Conservation (phyloP, 2,797 vertebrate genomes). For the Chrosomus eos region DNA sequence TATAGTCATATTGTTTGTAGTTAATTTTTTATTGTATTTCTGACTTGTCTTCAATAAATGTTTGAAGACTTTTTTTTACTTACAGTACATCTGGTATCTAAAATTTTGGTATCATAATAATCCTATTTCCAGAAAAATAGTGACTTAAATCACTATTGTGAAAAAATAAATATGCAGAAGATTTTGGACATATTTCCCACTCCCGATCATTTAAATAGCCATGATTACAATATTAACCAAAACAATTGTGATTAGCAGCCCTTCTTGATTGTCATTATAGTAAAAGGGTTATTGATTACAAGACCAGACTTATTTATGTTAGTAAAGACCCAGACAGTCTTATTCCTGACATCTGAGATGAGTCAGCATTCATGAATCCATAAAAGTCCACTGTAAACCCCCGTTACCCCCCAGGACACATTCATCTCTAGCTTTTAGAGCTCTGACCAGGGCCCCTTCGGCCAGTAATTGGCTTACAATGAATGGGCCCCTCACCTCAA, state of each 20-base stretch:
- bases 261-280: background rate
- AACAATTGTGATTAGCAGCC: background rate
- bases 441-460: constrained; percentile 64
- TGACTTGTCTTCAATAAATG: background rate
- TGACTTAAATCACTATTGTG: no score
- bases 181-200: background rate
- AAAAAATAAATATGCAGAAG: no score
- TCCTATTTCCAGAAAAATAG: background rate
- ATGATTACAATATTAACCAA: background rate
- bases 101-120: background rate
- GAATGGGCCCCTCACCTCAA: constrained; percentile 69
- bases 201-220: background rate
- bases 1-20: background rate
- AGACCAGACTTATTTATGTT: background rate
- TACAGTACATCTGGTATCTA: background rate
- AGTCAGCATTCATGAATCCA: constrained; percentile 36
- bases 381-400: constrained; percentile 17
- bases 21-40: background rate
- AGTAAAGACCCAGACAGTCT: constrained; percentile 9
- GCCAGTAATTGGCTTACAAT: constrained; percentile 70
- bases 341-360: constrained; percentile 53
- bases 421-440: constrained; percentile 63
- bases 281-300: constrained; percentile 24
- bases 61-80: no score
- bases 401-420: constrained; percentile 9